Evolutionary conservation across 2,797 vertebrate genomes (phyloP).

Genomic region (Bradypodion ventrale): DNA sequence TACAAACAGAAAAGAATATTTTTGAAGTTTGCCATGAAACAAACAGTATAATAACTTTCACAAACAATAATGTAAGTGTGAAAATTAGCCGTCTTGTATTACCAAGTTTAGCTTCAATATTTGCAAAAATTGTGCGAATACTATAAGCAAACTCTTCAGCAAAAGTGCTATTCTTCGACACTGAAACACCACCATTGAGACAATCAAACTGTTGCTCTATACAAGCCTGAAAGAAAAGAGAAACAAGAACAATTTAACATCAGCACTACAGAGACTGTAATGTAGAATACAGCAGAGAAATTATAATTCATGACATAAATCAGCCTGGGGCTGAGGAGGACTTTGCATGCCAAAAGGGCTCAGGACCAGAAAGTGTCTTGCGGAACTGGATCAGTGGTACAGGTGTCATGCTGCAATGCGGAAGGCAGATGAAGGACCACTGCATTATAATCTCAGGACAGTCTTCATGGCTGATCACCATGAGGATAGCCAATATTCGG

Average conservation of each 20-base stretch:
- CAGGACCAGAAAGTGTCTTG: too few species aligned
- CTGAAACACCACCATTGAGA: constrained; percentile 85
- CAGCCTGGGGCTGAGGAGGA: too few species aligned
- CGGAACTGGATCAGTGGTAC: too few species aligned
- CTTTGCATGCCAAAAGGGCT: too few species aligned
- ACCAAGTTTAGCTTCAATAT: constrained; percentile 94
- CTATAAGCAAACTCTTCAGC: constrained; percentile 94
- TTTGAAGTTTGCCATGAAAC: constrained; percentile 40
- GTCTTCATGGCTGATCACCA: too few species aligned
- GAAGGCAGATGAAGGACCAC: too few species aligned
- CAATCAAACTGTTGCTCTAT: constrained; percentile 97
- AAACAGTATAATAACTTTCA: constrained; percentile 19
- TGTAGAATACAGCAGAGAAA: neutral
- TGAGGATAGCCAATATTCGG: too few species aligned
- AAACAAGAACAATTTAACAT: constrained; percentile 24
- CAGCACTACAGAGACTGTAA: neutral
- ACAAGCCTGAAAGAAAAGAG: constrained; percentile 80
- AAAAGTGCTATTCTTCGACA: constrained; percentile 93
- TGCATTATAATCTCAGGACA: too few species aligned
- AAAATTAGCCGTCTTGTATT: constrained; percentile 54
- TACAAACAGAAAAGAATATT: constrained; percentile 24
- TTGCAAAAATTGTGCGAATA: constrained; percentile 91
- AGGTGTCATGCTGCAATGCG: too few species aligned
- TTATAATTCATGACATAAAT: neutral
- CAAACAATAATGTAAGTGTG: constrained; percentile 1